These are phyloP conservation scores for Girardinus metallicus DNA, from an alignment of 2,797 vertebrate genomes.

Conservation along the genomic window DNA sequence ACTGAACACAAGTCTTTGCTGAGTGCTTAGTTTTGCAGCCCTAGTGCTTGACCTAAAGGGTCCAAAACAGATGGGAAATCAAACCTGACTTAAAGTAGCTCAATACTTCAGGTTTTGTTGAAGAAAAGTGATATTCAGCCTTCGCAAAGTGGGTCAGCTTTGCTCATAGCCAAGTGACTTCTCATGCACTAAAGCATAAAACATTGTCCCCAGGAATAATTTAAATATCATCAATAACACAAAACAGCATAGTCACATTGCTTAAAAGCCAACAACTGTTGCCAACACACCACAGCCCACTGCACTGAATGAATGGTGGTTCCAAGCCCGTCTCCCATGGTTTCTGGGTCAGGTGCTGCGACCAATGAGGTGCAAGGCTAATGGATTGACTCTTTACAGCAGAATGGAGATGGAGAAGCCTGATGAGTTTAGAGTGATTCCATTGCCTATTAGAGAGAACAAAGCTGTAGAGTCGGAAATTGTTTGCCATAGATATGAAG, in stretches of 20 bases:
- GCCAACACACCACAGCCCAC: conserved; percentile 43
- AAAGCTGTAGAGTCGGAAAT: conserved; percentile 65
- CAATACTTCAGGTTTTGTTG: conserved; percentile 54
- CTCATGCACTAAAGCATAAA: conserved; percentile 68
- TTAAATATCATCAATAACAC: conserved; percentile 78
- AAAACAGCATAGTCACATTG: conserved; percentile 62
- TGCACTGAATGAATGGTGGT: conserved; percentile 36
- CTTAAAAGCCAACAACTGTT: conserved; percentile 64
- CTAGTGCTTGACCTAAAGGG: conserved; percentile 33
- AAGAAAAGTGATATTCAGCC: conserved; percentile 54
- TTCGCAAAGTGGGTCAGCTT: conserved; percentile 56
- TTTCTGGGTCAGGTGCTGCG: conserved; percentile 75
- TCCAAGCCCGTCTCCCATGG: conserved; percentile 39
- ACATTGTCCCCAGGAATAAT: conserved; percentile 65
- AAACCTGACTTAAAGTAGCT: conserved; percentile 49
- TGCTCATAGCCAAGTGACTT: conserved; percentile 59
- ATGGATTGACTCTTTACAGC: conserved; percentile 78
- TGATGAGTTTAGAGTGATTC: conserved; percentile 60
- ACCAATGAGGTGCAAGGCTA: conserved; percentile 73
- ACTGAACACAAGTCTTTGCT: conserved; percentile 16
- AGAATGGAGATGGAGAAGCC: conserved; percentile 69
- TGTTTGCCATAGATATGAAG: conserved; percentile 65
- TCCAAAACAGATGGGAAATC: conserved; percentile 56
- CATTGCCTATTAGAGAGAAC: conserved; percentile 59
- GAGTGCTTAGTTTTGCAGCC: conserved; percentile 27